Conservation (phyloP, 2,888 invertebrate genomes). For the Tuta absoluta region DNA sequence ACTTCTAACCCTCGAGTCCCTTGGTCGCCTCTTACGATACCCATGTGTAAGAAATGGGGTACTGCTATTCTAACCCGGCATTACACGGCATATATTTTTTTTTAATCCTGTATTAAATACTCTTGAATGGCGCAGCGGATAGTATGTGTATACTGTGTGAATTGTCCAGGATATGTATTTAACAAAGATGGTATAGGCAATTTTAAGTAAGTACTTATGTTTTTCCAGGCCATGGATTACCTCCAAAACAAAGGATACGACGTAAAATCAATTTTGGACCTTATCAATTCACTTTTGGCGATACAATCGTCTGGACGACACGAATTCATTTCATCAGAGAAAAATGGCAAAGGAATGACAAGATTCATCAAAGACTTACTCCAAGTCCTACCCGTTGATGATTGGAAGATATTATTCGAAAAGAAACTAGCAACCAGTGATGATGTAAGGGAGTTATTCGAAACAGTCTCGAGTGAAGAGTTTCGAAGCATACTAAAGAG, state of each 20-base stretch:
- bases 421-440: constrained; percentile 45
- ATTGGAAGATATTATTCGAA: constrained; percentile 49
- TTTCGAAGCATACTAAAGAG: constrained; percentile 48
- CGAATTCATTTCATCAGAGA: background rate
- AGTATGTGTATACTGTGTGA: no score
- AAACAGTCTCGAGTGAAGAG: constrained; percentile 47
- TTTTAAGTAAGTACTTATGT: background rate
- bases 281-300: constrained; percentile 43
- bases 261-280: constrained; percentile 40
- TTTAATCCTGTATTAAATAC: no score
- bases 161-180: no score
- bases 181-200: no score
- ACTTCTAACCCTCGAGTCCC: no score
- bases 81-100: no score
- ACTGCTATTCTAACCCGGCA: no score
- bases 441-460: constrained; percentile 45
- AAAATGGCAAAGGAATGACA: background rate
- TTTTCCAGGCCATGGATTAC: constrained; percentile 45
- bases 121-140: no score
- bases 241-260: constrained; percentile 50
- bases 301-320: background rate
- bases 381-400: constrained; percentile 44
- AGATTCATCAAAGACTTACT: constrained; percentile 45
- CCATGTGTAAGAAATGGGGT: no score
- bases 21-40: no score